Base-by-base conservation (phyloP, 2,113 vertebrate genomes). In the Lucifuga dentata region DNA sequence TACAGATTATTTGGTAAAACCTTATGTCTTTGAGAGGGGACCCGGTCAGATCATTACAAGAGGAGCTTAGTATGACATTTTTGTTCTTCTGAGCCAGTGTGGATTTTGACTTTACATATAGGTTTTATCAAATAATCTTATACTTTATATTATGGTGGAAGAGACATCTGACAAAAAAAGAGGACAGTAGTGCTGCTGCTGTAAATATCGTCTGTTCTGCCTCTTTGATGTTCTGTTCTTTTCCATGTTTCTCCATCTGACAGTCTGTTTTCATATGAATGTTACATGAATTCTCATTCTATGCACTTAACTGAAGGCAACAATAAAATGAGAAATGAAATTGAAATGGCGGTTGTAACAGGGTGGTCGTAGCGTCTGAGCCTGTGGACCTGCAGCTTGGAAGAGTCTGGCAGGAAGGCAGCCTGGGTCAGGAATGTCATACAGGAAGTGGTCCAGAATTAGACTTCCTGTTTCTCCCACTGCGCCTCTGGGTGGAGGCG, bases 381-480 rank as follows among this genome's bases (percentile, higher is more conserved):
- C n/a, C n/a, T n/a, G n/a, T 52, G 62, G 29, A 10, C 64, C n/a
- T 0, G 2, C 11, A 61, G 23, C 44, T 49, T 77, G 69, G 46
- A 39, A 73, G 55, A 81, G 55, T 69, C 74, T 76, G 80, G 51
- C 87, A 92, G 92, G 90, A 94, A 91, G 72, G 73, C 76, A 20
- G 76, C 78, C 76, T 76, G 76, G 86, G 88, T 89, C 86, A 92
- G 92, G 93, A 94, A 94, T 94, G 93, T 91, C 90, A 91, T 73
- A 65, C 87, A 92, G 93, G 93, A 94, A 94, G 86, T 89, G 68
- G 87, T 90, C 90, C 88, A 81, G 82, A 93, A 93, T 91, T 94
- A 94, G 91, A 91, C 89, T 91, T 94, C 93, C 92, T 90, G 84
- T 86, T 86, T 64, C 32, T 79, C 81, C 76, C 52, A 43, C 40